Conservation (phyloP, 2,113 vertebrate species). For the Sphaerodactylus townsendi region DNA sequence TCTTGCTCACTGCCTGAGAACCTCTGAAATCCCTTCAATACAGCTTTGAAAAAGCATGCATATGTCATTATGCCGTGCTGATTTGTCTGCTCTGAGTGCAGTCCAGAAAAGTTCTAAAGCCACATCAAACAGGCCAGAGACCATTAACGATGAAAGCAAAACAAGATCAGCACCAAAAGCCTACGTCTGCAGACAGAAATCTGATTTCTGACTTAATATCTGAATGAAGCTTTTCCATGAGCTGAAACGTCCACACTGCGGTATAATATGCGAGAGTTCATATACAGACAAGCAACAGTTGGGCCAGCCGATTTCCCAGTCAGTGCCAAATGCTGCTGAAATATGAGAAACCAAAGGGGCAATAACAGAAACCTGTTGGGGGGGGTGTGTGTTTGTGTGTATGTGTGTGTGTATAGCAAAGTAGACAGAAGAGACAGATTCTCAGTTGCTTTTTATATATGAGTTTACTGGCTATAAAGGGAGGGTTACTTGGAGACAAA, state of each 20-base stretch:
- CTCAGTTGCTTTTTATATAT: no score
- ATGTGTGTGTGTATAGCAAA: no score
- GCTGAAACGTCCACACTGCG: constrained; percentile 48
- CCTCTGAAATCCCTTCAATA: constrained; percentile 32
- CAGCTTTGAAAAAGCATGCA: constrained; percentile 46
- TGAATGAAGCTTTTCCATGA: constrained; percentile 54
- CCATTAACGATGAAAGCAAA: constrained; percentile 69
- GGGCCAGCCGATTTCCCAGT: constrained; percentile 50
- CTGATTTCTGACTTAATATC: constrained; percentile 58
- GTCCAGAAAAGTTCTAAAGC: constrained; percentile 63
- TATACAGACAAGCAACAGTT: constrained; percentile 59
- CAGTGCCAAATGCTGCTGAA: constrained; percentile 46
- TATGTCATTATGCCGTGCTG: constrained; percentile 21
- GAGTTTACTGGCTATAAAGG: no score
- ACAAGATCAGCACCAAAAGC: constrained; percentile 68
- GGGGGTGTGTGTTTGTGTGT: no score
- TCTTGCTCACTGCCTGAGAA: constrained; percentile 9
- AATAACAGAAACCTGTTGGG: constrained; percentile 36
- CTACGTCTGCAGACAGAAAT: constrained; percentile 64
- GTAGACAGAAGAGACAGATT: no score
- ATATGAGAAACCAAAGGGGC: constrained; percentile 46
- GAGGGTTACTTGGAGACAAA: no score
- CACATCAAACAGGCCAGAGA: constrained; percentile 63
- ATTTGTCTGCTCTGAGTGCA: constrained; percentile 35
- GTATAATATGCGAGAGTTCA: constrained; percentile 42